Percentiles rank a stretch among this genome's conserved stretches.
Conservation (phyloP, 2,113 vertebrate genomes). For the Leptobrachium ailaonicum region DNA sequence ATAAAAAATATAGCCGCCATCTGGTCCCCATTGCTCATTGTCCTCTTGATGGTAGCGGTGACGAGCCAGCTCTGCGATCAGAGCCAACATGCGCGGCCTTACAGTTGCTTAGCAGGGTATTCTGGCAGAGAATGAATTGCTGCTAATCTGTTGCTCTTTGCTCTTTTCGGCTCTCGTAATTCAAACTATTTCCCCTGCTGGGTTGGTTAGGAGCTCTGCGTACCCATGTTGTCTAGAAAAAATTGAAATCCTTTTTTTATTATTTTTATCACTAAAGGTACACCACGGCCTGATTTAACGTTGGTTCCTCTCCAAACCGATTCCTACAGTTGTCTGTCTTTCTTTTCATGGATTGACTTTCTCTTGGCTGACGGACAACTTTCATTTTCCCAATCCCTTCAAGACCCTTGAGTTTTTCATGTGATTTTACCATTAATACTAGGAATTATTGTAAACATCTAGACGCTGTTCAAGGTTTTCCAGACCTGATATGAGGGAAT, state of each 20-base stretch:
- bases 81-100: constrained; percentile 12
- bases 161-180: constrained; percentile 28
- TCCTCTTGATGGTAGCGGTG: constrained; percentile 12
- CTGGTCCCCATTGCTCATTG: not conserved
- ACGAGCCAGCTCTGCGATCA: not conserved
- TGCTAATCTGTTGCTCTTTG: constrained; percentile 34
- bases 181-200: constrained; percentile 23
- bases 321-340: too few species aligned
- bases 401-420: too few species aligned
- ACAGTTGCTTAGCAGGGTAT: constrained; percentile 29
- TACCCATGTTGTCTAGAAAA: not conserved
- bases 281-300: not conserved
- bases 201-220: constrained; percentile 1
- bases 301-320: too few species aligned
- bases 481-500: too few species aligned
- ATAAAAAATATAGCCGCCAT: not conserved
- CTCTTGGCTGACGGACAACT: too few species aligned
- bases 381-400: too few species aligned
- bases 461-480: too few species aligned
- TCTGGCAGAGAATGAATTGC: constrained; percentile 34
- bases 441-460: too few species aligned
- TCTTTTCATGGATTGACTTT: too few species aligned
- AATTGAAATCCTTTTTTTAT: too few species aligned
- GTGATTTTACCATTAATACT: too few species aligned
- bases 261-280: not conserved